Evolutionary conservation across 35 echinoderm and acorn worm genomes (phyloP).

Genomic region (Diadema setosum): DNA sequence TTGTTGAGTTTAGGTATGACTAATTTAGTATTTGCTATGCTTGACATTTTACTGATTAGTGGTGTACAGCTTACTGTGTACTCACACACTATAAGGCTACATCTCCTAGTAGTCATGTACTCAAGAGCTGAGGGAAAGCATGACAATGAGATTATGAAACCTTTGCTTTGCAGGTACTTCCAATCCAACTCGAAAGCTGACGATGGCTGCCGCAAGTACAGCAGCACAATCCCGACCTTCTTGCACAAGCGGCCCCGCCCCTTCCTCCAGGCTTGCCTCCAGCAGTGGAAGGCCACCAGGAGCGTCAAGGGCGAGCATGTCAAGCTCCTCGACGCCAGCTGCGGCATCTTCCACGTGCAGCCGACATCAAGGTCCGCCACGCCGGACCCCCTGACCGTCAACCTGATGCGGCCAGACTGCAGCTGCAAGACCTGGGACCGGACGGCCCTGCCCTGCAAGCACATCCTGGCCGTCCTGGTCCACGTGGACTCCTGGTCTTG

Average conservation of each 20-base stretch:
- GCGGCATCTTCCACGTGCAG: neutral
- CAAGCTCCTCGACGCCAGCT: neutral
- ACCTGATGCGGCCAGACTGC: neutral
- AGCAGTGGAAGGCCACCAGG: neutral
- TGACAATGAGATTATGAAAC: too few relatives aligned
- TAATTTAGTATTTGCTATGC: too few relatives aligned
- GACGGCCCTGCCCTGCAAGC: neutral
- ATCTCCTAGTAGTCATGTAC: too few relatives aligned
- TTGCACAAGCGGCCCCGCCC: neutral
- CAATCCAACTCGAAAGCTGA: neutral
- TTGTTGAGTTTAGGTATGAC: too few relatives aligned
- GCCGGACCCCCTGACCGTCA: neutral
- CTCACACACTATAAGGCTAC: too few relatives aligned
- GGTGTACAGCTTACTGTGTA: too few relatives aligned
- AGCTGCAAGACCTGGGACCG: neutral
- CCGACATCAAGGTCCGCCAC: neutral
- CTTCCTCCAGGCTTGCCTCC: neutral
- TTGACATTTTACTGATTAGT: too few relatives aligned
- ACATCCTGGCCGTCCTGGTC: neutral
- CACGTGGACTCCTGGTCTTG: neutral
- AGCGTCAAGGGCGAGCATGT: neutral
- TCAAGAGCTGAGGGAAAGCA: too few relatives aligned
- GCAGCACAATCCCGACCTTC: neutral
- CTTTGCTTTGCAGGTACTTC: neutral
- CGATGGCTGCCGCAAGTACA: constrained; percentile 2